Evolutionary conservation across 2,888 invertebrate species (phyloP).

Genomic region (Volucella bombylans): DNA sequence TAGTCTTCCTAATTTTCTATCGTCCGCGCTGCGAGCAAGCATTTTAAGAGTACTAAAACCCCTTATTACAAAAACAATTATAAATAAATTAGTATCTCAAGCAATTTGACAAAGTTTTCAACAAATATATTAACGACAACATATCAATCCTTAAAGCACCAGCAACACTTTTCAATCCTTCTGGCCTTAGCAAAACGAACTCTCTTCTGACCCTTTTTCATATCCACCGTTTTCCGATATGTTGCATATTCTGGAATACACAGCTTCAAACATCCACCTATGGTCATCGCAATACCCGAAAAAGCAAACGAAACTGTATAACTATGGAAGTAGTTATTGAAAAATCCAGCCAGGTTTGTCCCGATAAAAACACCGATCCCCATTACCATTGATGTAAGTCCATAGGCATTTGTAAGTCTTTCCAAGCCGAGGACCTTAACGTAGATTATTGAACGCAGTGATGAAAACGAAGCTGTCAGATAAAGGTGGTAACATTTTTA

Average conservation of each 20-base stretch:
- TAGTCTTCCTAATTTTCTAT: too few relatives aligned
- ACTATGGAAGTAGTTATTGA: conserved; percentile 75
- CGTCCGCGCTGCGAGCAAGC: too few relatives aligned
- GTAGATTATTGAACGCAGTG: conserved; percentile 89
- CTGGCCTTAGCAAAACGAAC: conserved; percentile 36
- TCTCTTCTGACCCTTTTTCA: conserved; percentile 3
- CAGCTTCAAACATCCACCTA: conserved; percentile 76
- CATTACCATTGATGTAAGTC: conserved; percentile 89
- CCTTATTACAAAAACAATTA: too few relatives aligned
- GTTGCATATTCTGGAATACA: conserved; percentile 75
- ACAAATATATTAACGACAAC: too few relatives aligned
- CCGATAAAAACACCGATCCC: conserved; percentile 89
- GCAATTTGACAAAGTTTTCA: too few relatives aligned
- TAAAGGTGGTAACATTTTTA: background rate
- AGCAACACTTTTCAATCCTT: conserved; percentile 7
- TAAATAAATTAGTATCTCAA: too few relatives aligned
- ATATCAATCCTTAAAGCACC: background rate
- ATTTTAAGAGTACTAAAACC: too few relatives aligned
- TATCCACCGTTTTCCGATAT: background rate
- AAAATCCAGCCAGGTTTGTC: conserved; percentile 81
- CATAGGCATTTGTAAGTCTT: conserved; percentile 91
- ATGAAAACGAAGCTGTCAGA: conserved; percentile 88
- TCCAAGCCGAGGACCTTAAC: conserved; percentile 90
- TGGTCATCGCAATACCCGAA: conserved; percentile 78
- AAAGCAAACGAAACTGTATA: conserved; percentile 77